These are phyloP conservation scores for Eumacrocentrus americanus DNA, from an alignment of 2,888 invertebrate species.

Conservation along the genomic window DNA sequence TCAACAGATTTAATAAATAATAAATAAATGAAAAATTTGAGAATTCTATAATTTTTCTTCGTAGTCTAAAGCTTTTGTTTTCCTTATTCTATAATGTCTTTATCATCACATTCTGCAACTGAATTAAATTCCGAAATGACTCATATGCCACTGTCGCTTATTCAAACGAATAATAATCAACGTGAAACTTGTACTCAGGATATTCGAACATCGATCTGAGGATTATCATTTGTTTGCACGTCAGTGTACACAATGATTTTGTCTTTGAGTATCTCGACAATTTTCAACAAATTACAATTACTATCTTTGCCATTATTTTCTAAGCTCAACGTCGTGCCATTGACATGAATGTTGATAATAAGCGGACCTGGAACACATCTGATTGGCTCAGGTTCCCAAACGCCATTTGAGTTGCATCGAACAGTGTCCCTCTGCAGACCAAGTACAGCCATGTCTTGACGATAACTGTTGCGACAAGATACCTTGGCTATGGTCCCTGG, in stretches of 20 bases:
- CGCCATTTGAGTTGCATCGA: constrained; percentile 47
- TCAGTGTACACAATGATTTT: constrained; percentile 39
- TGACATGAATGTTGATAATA: constrained; percentile 46
- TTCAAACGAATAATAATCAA: background rate
- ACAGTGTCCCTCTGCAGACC: constrained; percentile 40
- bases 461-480: constrained; percentile 48
- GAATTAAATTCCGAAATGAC: too few relatives aligned
- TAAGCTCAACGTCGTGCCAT: constrained; percentile 26
- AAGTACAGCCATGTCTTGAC: constrained; percentile 35
- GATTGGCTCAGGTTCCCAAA: constrained; percentile 56
- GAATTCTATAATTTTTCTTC: too few relatives aligned
- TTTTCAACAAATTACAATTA: constrained; percentile 26
- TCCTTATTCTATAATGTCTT: too few relatives aligned
- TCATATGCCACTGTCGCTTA: too few relatives aligned
- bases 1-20: too few relatives aligned
- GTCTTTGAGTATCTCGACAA: constrained; percentile 39
- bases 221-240: constrained; percentile 22
- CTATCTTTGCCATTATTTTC: constrained; percentile 27
- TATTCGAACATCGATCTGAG: constrained; percentile 39
- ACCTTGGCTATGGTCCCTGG: constrained; percentile 47
- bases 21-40: too few relatives aligned
- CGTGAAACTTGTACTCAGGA: background rate
- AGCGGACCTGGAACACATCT: constrained; percentile 55
- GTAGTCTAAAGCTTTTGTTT: too few relatives aligned
- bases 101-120: too few relatives aligned